Evolutionary conservation across 2,888 invertebrate species (phyloP).

Genomic region (Psococerastis gibbosa): DNA sequence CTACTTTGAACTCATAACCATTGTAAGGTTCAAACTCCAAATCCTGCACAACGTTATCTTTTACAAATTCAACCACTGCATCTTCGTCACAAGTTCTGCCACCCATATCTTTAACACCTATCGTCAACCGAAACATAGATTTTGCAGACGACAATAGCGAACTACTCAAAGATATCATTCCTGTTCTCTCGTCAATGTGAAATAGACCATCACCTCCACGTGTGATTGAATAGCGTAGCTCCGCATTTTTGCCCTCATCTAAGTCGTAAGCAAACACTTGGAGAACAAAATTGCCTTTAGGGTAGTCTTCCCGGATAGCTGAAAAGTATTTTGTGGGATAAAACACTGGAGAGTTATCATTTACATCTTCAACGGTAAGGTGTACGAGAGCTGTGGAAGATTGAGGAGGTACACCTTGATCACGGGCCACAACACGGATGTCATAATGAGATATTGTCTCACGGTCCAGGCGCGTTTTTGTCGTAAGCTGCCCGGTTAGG

Average conservation of each 20-base stretch:
- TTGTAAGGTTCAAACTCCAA: conserved; percentile 56
- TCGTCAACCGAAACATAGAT: conserved; percentile 47
- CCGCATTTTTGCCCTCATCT: conserved; percentile 78
- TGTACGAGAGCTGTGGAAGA: conserved; percentile 77
- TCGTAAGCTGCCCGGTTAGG: conserved; percentile 66
- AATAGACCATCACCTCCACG: conserved; percentile 65
- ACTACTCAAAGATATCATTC: conserved; percentile 49
- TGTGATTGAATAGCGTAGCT: conserved; percentile 57
- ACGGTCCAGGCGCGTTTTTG: conserved; percentile 58
- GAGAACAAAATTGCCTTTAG: conserved; percentile 42
- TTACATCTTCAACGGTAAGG: conserved; percentile 64
- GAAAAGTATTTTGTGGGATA: conserved; percentile 77
- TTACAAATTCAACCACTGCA: conserved; percentile 63
- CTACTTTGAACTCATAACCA: conserved; percentile 63
- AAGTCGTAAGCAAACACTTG: conserved; percentile 66
- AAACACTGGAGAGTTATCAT: conserved; percentile 83
- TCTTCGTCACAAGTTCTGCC: conserved; percentile 50
- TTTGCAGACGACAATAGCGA: conserved; percentile 42
- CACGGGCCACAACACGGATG: conserved; percentile 70
- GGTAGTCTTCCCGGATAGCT: conserved; percentile 46
- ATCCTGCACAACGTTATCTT: conserved; percentile 47
- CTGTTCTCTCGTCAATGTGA: conserved; percentile 55
- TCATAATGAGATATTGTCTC: conserved; percentile 60
- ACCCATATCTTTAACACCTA: conserved; percentile 67
- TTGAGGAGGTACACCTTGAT: conserved; percentile 78